Conservation (phyloP, 2,888 invertebrate species). For the Erpobdella octoculata region DNA sequence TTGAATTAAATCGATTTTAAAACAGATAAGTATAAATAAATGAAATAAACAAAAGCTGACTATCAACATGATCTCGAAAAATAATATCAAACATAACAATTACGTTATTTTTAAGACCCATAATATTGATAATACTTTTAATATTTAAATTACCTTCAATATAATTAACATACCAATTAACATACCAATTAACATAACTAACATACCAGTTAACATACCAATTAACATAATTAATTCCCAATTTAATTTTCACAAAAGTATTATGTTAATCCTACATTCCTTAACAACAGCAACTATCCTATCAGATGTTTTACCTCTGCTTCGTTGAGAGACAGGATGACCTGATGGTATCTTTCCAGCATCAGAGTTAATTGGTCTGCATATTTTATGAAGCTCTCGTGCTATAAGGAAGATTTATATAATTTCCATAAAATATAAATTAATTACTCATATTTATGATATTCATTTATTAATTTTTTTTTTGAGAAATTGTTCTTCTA, state of each 20-base stretch:
- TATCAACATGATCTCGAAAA: no score
- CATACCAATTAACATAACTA: not conserved
- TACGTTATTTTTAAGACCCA: not conserved
- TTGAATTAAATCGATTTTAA: no score
- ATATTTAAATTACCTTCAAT: not conserved
- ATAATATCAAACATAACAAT: no score
- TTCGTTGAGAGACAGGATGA: slow-evolving; percentile 61
- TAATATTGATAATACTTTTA: not conserved
- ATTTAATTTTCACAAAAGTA: not conserved
- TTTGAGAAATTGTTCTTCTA: no score
- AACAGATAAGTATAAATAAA: no score
- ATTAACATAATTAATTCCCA: not conserved
- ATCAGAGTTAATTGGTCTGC: slow-evolving; percentile 51
- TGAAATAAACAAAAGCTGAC: no score
- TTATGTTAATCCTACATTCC: not conserved
- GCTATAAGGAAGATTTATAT: slow-evolving; percentile 34
- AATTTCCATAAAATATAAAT: not conserved
- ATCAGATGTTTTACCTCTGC: slow-evolving; percentile 62
- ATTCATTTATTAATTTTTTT: no score
- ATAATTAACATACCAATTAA: not conserved
- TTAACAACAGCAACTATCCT: no score
- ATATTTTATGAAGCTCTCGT: slow-evolving; percentile 52
- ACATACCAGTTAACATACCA: not conserved
- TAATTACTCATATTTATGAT: no score
- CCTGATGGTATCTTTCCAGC: slow-evolving; percentile 55